Evolutionary conservation across 2,113 vertebrate genomes (phyloP).

Genomic region (Chinchilla lanigera): DNA sequence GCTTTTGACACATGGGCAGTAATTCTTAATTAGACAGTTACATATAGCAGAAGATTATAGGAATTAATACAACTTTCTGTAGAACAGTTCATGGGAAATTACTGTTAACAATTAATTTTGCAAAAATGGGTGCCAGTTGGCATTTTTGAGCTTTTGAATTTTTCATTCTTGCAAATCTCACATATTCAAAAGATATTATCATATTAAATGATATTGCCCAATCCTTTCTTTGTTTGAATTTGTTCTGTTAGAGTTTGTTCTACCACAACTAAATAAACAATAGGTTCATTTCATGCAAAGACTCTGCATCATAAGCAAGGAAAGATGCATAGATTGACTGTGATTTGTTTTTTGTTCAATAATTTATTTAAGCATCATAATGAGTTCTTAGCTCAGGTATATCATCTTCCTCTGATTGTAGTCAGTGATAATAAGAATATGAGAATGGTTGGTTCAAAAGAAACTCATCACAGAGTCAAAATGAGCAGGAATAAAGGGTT

Average conservation of each 20-base stretch:
- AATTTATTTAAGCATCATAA: slow-evolving; percentile 1
- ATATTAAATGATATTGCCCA: not conserved
- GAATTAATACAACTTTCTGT: slow-evolving; percentile 16
- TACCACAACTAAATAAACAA: not conserved
- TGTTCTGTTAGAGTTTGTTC: not conserved
- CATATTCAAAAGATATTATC: not conserved
- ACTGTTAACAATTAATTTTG: not conserved
- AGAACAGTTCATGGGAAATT: not conserved
- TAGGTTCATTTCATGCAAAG: not conserved
- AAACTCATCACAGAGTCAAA: not conserved
- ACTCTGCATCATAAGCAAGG: not conserved
- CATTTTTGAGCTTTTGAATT: slow-evolving; percentile 18
- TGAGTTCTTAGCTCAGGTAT: not conserved
- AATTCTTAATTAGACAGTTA: not conserved
- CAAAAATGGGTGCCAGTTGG: not conserved
- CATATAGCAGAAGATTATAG: not conserved
- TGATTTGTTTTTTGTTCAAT: slow-evolving; percentile 11
- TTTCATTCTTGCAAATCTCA: slow-evolving; percentile 3
- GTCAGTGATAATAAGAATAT: not conserved
- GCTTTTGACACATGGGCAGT: not conserved
- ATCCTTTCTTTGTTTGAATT: slow-evolving; percentile 26
- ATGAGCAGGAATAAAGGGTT: not conserved
- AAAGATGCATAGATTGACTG: not conserved
- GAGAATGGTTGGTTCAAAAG: slow-evolving; percentile 12
- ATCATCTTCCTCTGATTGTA: not conserved